These are phyloP conservation scores for Montipora capricornis DNA, from an alignment of 64 coral and sea anemone genomes.

Conservation along the genomic window DNA sequence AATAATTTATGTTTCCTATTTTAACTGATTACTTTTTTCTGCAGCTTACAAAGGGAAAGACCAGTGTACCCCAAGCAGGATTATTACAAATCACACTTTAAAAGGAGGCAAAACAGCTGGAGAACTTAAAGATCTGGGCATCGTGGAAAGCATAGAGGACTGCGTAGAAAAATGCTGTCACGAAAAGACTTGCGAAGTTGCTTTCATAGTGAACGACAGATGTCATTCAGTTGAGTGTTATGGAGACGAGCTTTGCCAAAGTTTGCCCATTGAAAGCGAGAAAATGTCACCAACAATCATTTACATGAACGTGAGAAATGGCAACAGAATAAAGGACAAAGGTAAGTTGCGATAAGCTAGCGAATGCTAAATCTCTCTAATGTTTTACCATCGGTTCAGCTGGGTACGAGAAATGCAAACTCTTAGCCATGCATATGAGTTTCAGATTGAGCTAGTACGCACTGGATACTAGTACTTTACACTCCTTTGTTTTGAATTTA, in stretches of 20 bases:
- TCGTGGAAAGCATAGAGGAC: conserved; percentile 80
- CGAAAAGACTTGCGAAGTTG: conserved; percentile 79
- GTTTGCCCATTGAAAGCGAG: conserved; percentile 55
- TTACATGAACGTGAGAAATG: conserved; percentile 89
- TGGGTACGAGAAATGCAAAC: no score
- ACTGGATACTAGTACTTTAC: no score
- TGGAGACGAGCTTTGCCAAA: conserved; percentile 92
- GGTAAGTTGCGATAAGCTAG: conserved; percentile 20
- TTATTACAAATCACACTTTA: conserved; percentile 84
- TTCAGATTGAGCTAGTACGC: no score
- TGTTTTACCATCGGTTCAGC: no score
- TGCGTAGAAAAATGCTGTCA: conserved; percentile 95
- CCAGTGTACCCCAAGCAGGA: conserved; percentile 88
- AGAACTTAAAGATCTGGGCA: conserved; percentile 76
- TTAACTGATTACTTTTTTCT: background rate
- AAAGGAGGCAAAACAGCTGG: conserved; percentile 94
- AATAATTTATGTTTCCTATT: background rate
- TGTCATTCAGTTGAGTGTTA: conserved; percentile 94
- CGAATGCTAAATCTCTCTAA: no score
- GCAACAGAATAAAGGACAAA: conserved; percentile 85
- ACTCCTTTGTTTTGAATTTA: no score
- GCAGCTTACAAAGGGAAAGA: conserved; percentile 60
- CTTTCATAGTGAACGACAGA: conserved; percentile 71
- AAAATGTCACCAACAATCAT: conserved; percentile 85
- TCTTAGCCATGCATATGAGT: no score